Evolutionary conservation across 92 coral and sea anemone species (phyloP).

Genomic region (Ricordea florida): DNA sequence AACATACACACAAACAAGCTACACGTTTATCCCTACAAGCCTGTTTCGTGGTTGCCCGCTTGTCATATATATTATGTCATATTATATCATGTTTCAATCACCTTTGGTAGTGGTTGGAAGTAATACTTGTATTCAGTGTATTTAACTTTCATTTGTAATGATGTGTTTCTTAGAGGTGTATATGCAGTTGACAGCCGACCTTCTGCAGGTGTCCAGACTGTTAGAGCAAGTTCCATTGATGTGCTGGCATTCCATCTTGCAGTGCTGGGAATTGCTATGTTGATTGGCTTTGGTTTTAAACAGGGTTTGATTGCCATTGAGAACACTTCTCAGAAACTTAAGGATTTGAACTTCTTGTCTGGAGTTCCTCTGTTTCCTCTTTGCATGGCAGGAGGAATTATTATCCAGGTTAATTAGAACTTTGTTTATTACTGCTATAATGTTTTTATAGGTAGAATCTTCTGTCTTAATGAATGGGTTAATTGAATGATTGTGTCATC

Average conservation of each 20-base stretch:
- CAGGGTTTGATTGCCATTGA: slow-evolving; percentile 73
- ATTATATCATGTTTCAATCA: too few relatives aligned
- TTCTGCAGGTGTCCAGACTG: slow-evolving; percentile 77
- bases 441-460: too few relatives aligned
- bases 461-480: too few relatives aligned
- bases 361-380: slow-evolving; percentile 81
- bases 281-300: slow-evolving; percentile 75
- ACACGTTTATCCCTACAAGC: too few relatives aligned
- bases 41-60: too few relatives aligned
- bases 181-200: slow-evolving; percentile 85
- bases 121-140: neutral
- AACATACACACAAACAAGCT: too few relatives aligned
- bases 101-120: too few relatives aligned
- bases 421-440: neutral
- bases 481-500: too few relatives aligned
- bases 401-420: slow-evolving; percentile 54
- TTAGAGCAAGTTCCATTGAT: slow-evolving; percentile 84
- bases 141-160: neutral
- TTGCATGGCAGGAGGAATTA: slow-evolving; percentile 85
- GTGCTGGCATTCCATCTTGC: slow-evolving; percentile 79
- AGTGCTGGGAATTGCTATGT: slow-evolving; percentile 74
- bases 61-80: too few relatives aligned
- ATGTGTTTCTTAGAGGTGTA: slow-evolving; percentile 51
- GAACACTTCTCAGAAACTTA: slow-evolving; percentile 61
- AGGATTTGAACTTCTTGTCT: slow-evolving; percentile 75